Evolutionary conservation across 37 sponge, comb jelly and placozoan genomes (phyloP).

Genomic region (Theonella swinhoei): DNA sequence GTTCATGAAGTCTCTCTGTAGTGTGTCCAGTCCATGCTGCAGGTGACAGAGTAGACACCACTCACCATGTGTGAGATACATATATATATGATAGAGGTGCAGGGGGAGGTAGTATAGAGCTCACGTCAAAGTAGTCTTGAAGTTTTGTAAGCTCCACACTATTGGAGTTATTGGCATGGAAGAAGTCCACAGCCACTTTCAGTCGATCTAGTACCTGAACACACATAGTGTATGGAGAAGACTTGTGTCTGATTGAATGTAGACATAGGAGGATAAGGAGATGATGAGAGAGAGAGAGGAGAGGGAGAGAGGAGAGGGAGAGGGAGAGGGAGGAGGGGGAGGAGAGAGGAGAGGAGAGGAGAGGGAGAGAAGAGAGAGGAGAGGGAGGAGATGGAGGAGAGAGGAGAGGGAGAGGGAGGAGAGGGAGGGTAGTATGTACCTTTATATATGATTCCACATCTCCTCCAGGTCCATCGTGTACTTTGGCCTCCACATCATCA

Average conservation of each 20-base stretch:
- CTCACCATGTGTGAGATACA: too few species aligned
- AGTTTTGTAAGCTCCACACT: conserved; percentile 74
- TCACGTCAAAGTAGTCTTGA: conserved; percentile 23
- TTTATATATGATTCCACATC: conserved; percentile 46
- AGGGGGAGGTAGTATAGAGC: too few species aligned
- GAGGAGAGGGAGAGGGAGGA: too few species aligned
- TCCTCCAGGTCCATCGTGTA: conserved; percentile 65
- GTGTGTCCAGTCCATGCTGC: conserved; percentile 51
- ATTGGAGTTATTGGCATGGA: conserved; percentile 55
- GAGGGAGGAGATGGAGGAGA: background rate
- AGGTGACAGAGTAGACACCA: too few species aligned
- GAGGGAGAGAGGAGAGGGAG: too few species aligned
- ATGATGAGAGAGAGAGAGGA: too few species aligned
- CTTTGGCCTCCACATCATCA: conserved; percentile 76
- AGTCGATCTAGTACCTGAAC: conserved; percentile 49
- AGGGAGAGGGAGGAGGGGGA: too few species aligned
- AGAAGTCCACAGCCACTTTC: conserved; percentile 63
- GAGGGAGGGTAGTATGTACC: conserved; percentile 13
- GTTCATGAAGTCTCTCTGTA: conserved; percentile 62
- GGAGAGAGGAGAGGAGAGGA: too few species aligned
- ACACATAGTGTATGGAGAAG: background rate
- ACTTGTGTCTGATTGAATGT: too few species aligned
- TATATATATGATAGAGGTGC: too few species aligned
- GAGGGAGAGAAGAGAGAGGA: too few species aligned
- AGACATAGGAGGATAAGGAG: too few species aligned